Conservation (phyloP, 2,888 invertebrate species). For the Agrochola lota region DNA sequence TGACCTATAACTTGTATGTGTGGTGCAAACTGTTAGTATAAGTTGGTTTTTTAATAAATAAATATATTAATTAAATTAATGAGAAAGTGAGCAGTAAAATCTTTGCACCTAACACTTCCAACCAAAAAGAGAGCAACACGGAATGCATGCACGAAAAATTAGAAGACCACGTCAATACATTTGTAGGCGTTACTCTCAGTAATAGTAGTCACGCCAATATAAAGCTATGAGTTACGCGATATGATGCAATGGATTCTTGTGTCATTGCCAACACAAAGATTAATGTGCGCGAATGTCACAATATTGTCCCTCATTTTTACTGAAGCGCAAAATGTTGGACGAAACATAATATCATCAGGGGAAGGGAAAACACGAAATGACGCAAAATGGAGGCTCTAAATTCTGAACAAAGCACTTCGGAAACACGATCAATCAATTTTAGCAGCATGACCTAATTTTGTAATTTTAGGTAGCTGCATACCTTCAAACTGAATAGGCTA, state of each 20-base stretch:
- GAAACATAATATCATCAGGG: constrained; percentile 22
- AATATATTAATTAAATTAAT: too few relatives aligned
- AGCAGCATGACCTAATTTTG: constrained; percentile 30
- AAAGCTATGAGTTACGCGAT: constrained; percentile 46
- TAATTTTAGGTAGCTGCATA: constrained; percentile 1
- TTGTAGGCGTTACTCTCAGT: constrained; percentile 33
- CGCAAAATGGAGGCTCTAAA: constrained; percentile 19
- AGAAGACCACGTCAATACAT: constrained; percentile 23
- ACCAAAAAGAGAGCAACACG: background rate
- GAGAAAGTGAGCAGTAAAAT: background rate
- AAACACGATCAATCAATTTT: constrained; percentile 31
- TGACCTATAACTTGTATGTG: too few relatives aligned
- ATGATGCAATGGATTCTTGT: constrained; percentile 76
- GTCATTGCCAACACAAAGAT: constrained; percentile 70
- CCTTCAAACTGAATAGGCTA: background rate
- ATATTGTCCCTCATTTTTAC: constrained; percentile 61
- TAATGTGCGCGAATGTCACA: constrained; percentile 65
- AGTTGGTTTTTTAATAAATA: too few relatives aligned
- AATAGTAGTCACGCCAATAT: constrained; percentile 46
- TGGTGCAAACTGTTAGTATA: too few relatives aligned
- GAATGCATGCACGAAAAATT: constrained; percentile 12
- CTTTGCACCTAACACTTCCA: constrained; percentile 1
- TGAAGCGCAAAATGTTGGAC: constrained; percentile 47
- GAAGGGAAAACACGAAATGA: constrained; percentile 18
- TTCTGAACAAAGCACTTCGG: constrained; percentile 17